A percentile compares a stretch with the other conserved stretches of the same genome.
Conservation (phyloP, 2,888 invertebrate genomes). For the Lasioglossum malachurum region DNA sequence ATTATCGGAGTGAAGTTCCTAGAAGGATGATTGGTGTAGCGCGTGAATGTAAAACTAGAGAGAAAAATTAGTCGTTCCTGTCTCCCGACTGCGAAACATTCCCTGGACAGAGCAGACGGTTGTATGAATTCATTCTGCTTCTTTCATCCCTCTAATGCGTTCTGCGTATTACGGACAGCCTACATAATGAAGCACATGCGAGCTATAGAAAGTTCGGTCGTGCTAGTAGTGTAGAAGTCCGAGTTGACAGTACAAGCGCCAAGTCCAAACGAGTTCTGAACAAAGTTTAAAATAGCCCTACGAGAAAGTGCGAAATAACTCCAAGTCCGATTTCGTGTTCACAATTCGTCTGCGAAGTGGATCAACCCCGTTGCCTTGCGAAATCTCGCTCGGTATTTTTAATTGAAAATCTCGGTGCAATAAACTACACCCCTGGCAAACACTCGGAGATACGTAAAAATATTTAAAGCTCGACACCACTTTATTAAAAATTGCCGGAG, state of each 20-base stretch:
- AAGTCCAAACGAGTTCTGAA: constrained; percentile 17
- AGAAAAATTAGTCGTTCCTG: background rate
- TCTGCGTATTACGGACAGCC: constrained; percentile 2
- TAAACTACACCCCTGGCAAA: background rate
- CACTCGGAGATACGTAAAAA: background rate
- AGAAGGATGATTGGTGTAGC: background rate
- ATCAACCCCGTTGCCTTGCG: background rate
- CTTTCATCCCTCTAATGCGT: constrained; percentile 1
- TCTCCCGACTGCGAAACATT: background rate
- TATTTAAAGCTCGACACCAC: background rate
- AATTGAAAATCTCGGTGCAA: background rate
- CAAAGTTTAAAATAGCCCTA: constrained; percentile 16
- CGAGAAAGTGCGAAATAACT: constrained; percentile 8
- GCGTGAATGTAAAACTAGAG: background rate
- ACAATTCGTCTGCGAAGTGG: background rate
- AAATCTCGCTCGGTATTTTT: background rate
- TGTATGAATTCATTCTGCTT: background rate
- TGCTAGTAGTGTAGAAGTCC: background rate
- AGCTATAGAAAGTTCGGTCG: background rate
- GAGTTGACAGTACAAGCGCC: constrained; percentile 4
- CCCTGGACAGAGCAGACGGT: background rate
- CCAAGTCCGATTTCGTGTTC: background rate
- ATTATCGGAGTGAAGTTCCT: background rate
- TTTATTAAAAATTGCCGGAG: background rate
- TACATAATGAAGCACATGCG: background rate